phyloP scores from a whole-genome alignment of 2,888 invertebrate species.

The Lysandra bellargus region DNA sequence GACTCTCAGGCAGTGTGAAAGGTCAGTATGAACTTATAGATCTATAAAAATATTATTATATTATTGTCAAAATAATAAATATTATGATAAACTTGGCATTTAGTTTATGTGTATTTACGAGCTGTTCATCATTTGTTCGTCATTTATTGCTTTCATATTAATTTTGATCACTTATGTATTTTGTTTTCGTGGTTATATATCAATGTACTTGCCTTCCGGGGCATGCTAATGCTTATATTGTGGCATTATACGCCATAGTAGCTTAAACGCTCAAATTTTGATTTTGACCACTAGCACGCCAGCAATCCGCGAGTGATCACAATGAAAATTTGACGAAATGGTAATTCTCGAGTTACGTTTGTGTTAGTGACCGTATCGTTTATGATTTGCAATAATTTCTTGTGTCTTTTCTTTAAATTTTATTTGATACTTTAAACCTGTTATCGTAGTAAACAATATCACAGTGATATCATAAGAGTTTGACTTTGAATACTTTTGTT shows the following conservation, averaged over 20 bases:
- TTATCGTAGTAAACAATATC: constrained; percentile 67
- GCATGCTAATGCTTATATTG: constrained; percentile 75
- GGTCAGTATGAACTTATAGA: constrained; percentile 82
- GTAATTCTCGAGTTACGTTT: constrained; percentile 4
- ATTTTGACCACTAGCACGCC: neutral
- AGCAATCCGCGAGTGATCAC: neutral
- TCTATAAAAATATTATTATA: neutral
- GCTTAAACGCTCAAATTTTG: constrained; percentile 17
- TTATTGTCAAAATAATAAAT: constrained; percentile 18
- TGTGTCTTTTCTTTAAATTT: constrained; percentile 65
- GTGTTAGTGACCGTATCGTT: constrained; percentile 48
- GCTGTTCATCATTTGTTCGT: constrained; percentile 46
- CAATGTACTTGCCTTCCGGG: constrained; percentile 65
- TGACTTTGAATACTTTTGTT: constrained; percentile 76
- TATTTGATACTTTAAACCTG: constrained; percentile 53
- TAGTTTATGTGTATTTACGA: constrained; percentile 44
- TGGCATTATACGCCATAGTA: constrained; percentile 57
- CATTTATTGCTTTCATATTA: constrained; percentile 56
- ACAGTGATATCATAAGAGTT: constrained; percentile 72
- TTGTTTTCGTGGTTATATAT: constrained; percentile 52
- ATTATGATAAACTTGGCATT: constrained; percentile 36
- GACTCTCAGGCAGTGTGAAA: constrained; percentile 99
- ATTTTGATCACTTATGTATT: constrained; percentile 52
- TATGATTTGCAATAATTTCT: constrained; percentile 64
- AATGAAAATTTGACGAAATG: constrained; percentile 33